Conservation (phyloP, 2,113 vertebrate species). For the Corvus hawaiiensis region DNA sequence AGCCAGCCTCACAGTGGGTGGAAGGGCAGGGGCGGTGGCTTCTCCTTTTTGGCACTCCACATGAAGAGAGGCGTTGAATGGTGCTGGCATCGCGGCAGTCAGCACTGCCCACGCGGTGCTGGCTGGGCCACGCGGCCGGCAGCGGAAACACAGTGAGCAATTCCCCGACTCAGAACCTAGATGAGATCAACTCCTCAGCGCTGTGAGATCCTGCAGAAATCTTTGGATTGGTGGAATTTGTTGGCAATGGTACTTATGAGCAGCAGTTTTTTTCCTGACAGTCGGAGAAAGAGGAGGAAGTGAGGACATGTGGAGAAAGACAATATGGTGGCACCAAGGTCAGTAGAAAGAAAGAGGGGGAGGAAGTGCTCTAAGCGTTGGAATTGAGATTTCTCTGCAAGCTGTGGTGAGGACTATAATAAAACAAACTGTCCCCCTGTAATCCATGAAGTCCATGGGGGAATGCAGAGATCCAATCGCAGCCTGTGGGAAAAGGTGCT, state of each 20-base stretch:
- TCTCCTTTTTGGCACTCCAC: background rate
- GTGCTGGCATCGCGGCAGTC: too few relatives aligned
- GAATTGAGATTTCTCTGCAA: background rate
- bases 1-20: background rate
- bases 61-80: background rate
- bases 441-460: background rate
- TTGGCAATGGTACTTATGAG: background rate
- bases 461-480: background rate
- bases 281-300: background rate
- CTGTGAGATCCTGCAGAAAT: background rate
- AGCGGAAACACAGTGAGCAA: background rate
- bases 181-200: background rate
- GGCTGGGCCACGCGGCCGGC: too few relatives aligned
- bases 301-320: background rate
- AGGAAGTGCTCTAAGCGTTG: background rate
- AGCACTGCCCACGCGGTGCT: too few relatives aligned
- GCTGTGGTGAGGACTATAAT: background rate
- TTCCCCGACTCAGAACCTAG: background rate
- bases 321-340: background rate
- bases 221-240: background rate
- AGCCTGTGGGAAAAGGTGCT: background rate
- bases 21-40: background rate
- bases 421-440: background rate
- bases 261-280: background rate
- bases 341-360: background rate